These are phyloP conservation scores for Orthonevra nobilis DNA, from an alignment of 2,888 invertebrate genomes.

Conservation along the genomic window DNA sequence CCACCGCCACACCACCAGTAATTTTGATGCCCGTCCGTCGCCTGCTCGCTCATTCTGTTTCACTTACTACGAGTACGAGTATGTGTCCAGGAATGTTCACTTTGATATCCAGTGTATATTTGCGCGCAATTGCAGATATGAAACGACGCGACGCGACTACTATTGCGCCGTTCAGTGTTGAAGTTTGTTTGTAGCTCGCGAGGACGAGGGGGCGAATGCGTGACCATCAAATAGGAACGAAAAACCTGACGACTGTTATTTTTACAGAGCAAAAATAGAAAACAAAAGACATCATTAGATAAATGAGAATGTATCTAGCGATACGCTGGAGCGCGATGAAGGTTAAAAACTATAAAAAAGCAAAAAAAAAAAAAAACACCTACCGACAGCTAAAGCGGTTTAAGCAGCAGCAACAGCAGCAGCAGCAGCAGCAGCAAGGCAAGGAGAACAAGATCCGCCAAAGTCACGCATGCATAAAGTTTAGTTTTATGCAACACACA, in stretches of 20 bases:
- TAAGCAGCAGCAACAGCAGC: too few relatives aligned
- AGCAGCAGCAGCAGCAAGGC: slow-evolving; percentile 22
- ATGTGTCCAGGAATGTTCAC: slow-evolving; percentile 16
- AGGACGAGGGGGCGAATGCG: slow-evolving; percentile 44
- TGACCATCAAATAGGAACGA: slow-evolving; percentile 38
- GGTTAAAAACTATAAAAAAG: slow-evolving; percentile 32
- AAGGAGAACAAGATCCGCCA: slow-evolving; percentile 23
- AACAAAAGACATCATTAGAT: slow-evolving; percentile 52
- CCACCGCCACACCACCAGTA: slow-evolving; percentile 19
- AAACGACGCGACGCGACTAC: too few relatives aligned
- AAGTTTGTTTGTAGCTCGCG: neutral
- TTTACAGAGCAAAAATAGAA: slow-evolving; percentile 5
- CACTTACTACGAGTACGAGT: slow-evolving; percentile 34
- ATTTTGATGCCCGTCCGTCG: too few relatives aligned
- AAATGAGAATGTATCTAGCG: slow-evolving; percentile 36
- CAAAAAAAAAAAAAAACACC: slow-evolving; percentile 5
- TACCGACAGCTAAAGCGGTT: slow-evolving; percentile 1
- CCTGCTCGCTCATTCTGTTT: slow-evolving; percentile 62
- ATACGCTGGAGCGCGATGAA: slow-evolving; percentile 39
- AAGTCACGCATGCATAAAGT: slow-evolving; percentile 60
- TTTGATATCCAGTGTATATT: slow-evolving; percentile 7
- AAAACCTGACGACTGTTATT: slow-evolving; percentile 37
- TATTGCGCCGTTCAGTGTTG: neutral
- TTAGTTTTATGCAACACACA: slow-evolving; percentile 45
- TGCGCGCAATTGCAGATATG: slow-evolving; percentile 42